Percentiles rank a stretch among this genome's conserved stretches.
phyloP scores from a whole-genome alignment of 1,140 invertebrate species.

The Euwallacea similis region DNA sequence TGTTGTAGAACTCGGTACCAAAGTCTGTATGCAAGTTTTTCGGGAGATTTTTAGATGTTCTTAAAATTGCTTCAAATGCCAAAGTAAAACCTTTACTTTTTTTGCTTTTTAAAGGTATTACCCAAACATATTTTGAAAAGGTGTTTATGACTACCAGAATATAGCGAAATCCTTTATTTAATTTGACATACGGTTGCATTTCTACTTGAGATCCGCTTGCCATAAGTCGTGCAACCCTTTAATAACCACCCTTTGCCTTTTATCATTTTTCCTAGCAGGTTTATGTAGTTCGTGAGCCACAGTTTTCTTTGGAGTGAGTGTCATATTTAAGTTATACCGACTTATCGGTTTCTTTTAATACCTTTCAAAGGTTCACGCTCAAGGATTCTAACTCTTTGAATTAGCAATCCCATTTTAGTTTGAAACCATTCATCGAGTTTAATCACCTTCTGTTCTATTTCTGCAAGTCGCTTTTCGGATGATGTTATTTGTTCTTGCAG shows the following conservation, averaged over 20 bases:
- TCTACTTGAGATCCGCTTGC: no score
- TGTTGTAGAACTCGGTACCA: constrained; percentile 55
- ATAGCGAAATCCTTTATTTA: no score
- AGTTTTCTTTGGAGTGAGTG: constrained; percentile 31
- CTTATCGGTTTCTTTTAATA: constrained; percentile 14
- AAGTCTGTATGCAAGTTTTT: constrained; percentile 55
- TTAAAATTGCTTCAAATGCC: constrained; percentile 43
- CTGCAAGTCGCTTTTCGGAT: background rate
- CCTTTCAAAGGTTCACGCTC: constrained; percentile 28
- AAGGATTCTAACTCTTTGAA: background rate
- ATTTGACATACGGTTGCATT: no score
- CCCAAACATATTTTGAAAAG: constrained; percentile 55
- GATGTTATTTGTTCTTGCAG: background rate
- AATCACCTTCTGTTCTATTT: constrained; percentile 4
- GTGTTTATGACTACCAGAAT: no score
- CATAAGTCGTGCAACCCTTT: constrained; percentile 50
- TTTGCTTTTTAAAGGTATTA: constrained; percentile 56
- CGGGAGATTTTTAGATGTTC: constrained; percentile 42
- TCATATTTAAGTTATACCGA: constrained; percentile 48
- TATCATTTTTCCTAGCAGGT: constrained; percentile 14
- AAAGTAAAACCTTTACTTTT: constrained; percentile 38
- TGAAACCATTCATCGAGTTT: background rate
- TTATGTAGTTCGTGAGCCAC: background rate
- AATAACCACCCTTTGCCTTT: constrained; percentile 50
- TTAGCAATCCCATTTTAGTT: constrained; percentile 5